Conservation (phyloP, 64 coral and sea anemone species). For the Stichodactyla mertensii region DNA sequence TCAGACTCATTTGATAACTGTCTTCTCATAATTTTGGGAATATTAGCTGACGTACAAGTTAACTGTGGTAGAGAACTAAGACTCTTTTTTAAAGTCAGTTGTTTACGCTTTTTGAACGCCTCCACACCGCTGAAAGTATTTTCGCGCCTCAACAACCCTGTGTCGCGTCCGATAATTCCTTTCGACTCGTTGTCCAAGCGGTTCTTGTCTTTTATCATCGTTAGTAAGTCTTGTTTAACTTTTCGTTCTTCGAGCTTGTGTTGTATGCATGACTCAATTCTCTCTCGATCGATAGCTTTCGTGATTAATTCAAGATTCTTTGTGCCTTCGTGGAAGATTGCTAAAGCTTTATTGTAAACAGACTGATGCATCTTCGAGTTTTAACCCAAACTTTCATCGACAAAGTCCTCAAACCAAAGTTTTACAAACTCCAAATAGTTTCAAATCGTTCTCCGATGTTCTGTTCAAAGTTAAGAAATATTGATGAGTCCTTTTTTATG, state of each 20-base stretch:
- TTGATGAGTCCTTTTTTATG: background rate
- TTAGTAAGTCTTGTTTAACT: conserved; percentile 38
- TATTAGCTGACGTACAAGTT: conserved; percentile 36
- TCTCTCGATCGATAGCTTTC: conserved; percentile 29
- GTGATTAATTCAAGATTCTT: conserved; percentile 14
- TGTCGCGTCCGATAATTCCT: background rate
- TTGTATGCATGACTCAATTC: conserved; percentile 20
- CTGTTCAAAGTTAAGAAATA: background rate
- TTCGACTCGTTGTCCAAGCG: conserved; percentile 31
- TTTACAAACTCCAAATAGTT: background rate
- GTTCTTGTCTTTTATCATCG: conserved; percentile 25
- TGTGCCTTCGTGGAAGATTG: conserved; percentile 41
- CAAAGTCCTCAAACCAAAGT: background rate
- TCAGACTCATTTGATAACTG: conserved; percentile 34
- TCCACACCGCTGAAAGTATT: conserved; percentile 3
- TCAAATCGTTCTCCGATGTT: background rate
- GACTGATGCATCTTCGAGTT: conserved; percentile 24
- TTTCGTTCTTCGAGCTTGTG: conserved; percentile 42
- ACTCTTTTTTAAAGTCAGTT: background rate
- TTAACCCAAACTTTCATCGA: background rate
- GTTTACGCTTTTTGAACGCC: background rate
- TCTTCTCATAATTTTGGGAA: conserved; percentile 47
- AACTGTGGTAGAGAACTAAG: background rate
- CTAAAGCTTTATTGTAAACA: conserved; percentile 41
- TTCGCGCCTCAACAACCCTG: conserved; percentile 8